These are phyloP conservation scores for Aegotheles bennettii DNA, from an alignment of 2,113 vertebrate genomes.

Conservation along the genomic window DNA sequence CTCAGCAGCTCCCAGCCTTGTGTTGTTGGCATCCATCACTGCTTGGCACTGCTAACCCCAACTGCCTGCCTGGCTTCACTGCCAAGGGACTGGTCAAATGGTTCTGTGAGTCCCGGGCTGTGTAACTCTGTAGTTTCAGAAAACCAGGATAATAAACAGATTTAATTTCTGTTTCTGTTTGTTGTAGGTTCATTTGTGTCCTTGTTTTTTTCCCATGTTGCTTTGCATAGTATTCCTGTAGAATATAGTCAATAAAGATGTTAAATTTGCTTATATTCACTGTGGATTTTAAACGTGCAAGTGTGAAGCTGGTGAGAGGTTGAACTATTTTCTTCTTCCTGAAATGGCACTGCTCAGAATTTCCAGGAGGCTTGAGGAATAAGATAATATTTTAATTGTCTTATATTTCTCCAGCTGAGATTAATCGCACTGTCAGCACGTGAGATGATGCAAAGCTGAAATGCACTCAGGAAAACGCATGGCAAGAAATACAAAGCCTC, in stretches of 20 bases:
- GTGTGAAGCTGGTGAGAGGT: background rate
- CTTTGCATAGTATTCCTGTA: background rate
- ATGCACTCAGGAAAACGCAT: background rate
- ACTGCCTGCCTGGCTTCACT: background rate
- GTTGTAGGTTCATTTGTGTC: background rate
- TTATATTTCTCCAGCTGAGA: conserved; percentile 24
- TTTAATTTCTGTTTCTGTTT: background rate
- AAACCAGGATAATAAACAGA: background rate
- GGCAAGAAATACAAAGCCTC: background rate
- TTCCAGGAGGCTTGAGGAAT: conserved; percentile 23
- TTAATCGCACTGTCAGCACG: conserved; percentile 9
- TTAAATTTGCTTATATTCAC: background rate
- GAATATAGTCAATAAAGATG: background rate
- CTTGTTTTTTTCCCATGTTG: background rate
- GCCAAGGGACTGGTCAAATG: background rate
- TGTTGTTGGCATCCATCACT: background rate
- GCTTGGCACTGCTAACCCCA: background rate
- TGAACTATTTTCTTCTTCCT: conserved; percentile 8
- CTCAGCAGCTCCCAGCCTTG: background rate
- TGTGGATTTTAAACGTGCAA: background rate
- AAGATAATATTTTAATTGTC: conserved; percentile 52
- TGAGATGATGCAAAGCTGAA: background rate
- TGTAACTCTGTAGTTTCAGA: background rate
- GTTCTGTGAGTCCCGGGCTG: background rate
- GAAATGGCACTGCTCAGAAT: background rate